These are phyloP conservation scores for Stenichneumon culpator DNA, from an alignment of 2,888 invertebrate genomes.

Conservation along the genomic window DNA sequence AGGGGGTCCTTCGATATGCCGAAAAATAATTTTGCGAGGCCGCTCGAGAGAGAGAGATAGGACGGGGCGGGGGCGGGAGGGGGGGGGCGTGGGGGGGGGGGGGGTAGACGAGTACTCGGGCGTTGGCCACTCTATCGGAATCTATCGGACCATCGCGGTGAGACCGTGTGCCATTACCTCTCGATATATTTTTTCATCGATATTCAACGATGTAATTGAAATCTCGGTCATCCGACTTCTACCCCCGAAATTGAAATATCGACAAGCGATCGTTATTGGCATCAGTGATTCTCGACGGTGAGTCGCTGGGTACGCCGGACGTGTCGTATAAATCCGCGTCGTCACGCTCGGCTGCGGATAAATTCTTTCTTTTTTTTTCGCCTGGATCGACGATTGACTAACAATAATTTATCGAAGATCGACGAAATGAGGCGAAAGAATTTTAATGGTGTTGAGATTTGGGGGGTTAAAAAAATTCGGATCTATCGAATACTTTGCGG, in stretches of 20 bases:
- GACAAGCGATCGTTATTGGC: constrained; percentile 47
- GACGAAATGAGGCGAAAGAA: too few relatives aligned
- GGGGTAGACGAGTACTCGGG: neutral
- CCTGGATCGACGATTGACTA: too few relatives aligned
- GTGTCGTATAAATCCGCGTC: too few relatives aligned
- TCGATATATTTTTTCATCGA: constrained; percentile 52
- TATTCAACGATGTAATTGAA: constrained; percentile 52
- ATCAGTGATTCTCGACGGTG: constrained; percentile 30
- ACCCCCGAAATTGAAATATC: constrained; percentile 48
- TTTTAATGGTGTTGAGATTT: too few relatives aligned
- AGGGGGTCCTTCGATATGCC: constrained; percentile 35
- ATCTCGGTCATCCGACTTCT: constrained; percentile 47
- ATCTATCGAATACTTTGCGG: too few relatives aligned
- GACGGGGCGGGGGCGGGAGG: too few relatives aligned
- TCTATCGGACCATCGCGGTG: constrained; percentile 32
- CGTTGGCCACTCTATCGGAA: constrained; percentile 45
- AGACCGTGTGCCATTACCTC: constrained; percentile 37
- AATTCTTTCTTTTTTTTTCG: too few relatives aligned
- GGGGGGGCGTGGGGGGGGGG: neutral
- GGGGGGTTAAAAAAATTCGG: too few relatives aligned
- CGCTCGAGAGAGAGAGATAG: neutral
- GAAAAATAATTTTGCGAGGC: constrained; percentile 30
- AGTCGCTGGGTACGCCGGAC: neutral
- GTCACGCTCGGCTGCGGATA: too few relatives aligned
- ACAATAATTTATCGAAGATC: too few relatives aligned